Evolutionary conservation across 2,113 vertebrate species (phyloP).

Genomic region (Erinaceus europaeus): DNA sequence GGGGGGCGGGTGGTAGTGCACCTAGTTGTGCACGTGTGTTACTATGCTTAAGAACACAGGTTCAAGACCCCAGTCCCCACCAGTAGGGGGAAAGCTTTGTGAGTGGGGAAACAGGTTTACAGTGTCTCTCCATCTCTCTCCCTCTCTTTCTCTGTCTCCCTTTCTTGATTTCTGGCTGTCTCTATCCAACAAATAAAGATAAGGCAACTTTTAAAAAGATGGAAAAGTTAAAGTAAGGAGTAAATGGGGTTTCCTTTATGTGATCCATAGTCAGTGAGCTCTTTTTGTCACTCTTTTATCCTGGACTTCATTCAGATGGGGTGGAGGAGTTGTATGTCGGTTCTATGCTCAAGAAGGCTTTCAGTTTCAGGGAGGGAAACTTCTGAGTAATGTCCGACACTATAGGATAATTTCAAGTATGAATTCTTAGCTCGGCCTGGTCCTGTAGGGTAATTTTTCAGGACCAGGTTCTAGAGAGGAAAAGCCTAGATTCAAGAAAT

Average conservation of each 20-base stretch:
- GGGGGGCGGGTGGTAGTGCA: no score
- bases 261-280: slow-evolving; percentile 53
- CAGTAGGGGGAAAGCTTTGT: no score
- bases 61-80: no score
- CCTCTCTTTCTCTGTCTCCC: no score
- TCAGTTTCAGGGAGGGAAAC: background rate
- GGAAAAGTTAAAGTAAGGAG: slow-evolving; percentile 43
- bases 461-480: background rate
- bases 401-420: slow-evolving; percentile 23
- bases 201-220: slow-evolving; percentile 40
- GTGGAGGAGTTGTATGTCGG: slow-evolving; percentile 16
- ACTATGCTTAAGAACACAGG: no score
- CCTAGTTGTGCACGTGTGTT: no score
- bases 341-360: slow-evolving; percentile 32
- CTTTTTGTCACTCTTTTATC: slow-evolving; percentile 50
- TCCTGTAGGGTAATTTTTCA: background rate
- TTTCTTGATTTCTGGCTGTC: no score
- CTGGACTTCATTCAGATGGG: slow-evolving; percentile 37
- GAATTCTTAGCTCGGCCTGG: background rate
- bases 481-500: background rate
- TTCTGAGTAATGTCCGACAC: slow-evolving; percentile 40
- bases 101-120: no score
- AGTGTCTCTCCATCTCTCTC: no score
- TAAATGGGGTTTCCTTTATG: slow-evolving; percentile 31
- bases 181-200: no score